These are phyloP conservation scores for Rhinella marina DNA, from an alignment of 2,797 vertebrate species.

Conservation along the genomic window DNA sequence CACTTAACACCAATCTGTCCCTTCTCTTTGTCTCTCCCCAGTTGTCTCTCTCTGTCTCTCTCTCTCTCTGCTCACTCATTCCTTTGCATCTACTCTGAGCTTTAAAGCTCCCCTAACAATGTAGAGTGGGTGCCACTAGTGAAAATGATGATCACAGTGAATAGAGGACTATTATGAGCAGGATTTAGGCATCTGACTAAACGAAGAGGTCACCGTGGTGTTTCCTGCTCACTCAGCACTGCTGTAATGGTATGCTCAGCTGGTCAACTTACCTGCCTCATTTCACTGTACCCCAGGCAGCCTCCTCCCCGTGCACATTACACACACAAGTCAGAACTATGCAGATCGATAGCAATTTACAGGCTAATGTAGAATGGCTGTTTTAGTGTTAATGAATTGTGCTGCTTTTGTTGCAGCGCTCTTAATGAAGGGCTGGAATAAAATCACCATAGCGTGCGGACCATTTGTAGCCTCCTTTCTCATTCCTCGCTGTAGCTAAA, in stretches of 20 bases:
- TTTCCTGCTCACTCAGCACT: constrained; percentile 65
- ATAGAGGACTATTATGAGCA: constrained; percentile 69
- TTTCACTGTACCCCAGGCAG: constrained; percentile 58
- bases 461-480: not conserved
- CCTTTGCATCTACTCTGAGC: constrained; percentile 66
- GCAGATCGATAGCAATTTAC: constrained; percentile 86
- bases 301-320: constrained; percentile 31
- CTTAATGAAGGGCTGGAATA: constrained; percentile 81
- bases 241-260: constrained; percentile 56
- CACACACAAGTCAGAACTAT: constrained; percentile 57
- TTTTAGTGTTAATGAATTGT: constrained; percentile 84
- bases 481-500: constrained; percentile 13
- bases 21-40: constrained; percentile 41
- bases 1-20: constrained; percentile 59
- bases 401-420: constrained; percentile 73
- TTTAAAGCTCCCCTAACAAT: constrained; percentile 75
- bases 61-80: constrained; percentile 61
- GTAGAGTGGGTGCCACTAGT: constrained; percentile 69
- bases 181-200: constrained; percentile 72
- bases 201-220: constrained; percentile 67
- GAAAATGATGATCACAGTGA: constrained; percentile 65
- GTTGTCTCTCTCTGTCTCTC: constrained; percentile 59
- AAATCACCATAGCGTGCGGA: constrained; percentile 62
- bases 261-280: constrained; percentile 74
- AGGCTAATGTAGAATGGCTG: constrained; percentile 82